phyloP scores from a whole-genome alignment of 2,113 vertebrate genomes.

The Mormyrus iriodes region DNA sequence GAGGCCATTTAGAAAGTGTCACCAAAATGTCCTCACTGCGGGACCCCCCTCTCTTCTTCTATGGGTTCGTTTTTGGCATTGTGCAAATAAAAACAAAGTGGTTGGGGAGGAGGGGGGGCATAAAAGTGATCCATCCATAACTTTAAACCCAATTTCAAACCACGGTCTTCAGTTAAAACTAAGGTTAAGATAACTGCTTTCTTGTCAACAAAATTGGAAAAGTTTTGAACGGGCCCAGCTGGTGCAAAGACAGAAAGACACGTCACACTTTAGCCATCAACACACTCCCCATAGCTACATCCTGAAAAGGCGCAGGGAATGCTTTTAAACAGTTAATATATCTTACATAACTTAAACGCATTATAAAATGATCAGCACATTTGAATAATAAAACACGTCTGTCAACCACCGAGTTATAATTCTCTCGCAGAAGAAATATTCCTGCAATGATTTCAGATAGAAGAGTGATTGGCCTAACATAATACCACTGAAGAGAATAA shows the following conservation, averaged over 20 bases:
- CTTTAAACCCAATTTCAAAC: constrained; percentile 10
- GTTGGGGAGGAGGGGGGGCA: not conserved
- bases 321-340: constrained; percentile 64
- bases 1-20: not conserved
- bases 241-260: constrained; percentile 43
- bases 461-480: constrained; percentile 44
- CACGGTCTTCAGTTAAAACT: constrained; percentile 9
- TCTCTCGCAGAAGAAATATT: constrained; percentile 44
- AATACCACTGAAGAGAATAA: constrained; percentile 61
- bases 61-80: constrained; percentile 58
- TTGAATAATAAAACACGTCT: constrained; percentile 56
- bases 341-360: constrained; percentile 66
- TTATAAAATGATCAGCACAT: constrained; percentile 67
- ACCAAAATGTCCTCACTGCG: not conserved
- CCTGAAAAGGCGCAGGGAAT: constrained; percentile 67
- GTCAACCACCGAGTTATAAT: constrained; percentile 24
- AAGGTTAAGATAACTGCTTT: constrained; percentile 6
- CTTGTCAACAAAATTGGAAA: constrained; percentile 8
- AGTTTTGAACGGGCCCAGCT: constrained; percentile 21
- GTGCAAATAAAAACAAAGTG: constrained; percentile 41
- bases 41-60: constrained; percentile 23
- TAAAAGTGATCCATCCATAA: constrained; percentile 10
- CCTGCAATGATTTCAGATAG: constrained; percentile 57
- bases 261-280: constrained; percentile 39
- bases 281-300: constrained; percentile 42